phyloP scores from a whole-genome alignment of 2,797 vertebrate species.

The Podargus strigoides region DNA sequence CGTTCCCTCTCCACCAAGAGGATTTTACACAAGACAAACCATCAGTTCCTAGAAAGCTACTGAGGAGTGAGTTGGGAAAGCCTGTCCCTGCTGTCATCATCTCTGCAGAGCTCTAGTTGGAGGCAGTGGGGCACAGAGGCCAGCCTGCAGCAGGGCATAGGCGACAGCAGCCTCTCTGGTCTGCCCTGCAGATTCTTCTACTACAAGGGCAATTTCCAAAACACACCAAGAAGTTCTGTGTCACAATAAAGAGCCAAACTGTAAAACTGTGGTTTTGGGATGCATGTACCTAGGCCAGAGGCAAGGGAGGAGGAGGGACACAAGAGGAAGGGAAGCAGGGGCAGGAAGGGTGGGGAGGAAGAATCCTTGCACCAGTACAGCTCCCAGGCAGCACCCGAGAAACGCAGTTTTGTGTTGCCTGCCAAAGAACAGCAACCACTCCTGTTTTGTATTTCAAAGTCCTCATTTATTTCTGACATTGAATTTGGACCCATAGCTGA shows the following conservation, averaged over 20 bases:
- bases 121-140: rapidly evolving
- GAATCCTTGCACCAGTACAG: background rate
- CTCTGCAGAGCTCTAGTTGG: background rate
- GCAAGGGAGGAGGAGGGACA: background rate
- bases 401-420: background rate
- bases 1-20: background rate
- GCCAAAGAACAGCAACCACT: slow-evolving; percentile 6
- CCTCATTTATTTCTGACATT: slow-evolving; percentile 70
- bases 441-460: slow-evolving; percentile 69
- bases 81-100: background rate
- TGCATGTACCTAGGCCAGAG: background rate
- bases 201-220: background rate
- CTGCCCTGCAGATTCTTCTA: background rate
- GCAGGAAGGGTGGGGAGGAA: background rate
- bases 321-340: background rate
- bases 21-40: background rate
- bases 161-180: background rate
- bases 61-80: slow-evolving; percentile 6
- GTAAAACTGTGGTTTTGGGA: background rate
- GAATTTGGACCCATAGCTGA: slow-evolving; percentile 60
- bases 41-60: slow-evolving; percentile 46
- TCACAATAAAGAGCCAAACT: slow-evolving; percentile 50
- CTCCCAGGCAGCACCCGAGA: background rate
- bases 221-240: background rate
- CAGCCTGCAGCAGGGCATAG: background rate